These are phyloP conservation scores for Amazona guildingii DNA, from an alignment of 2,113 vertebrate genomes.

Conservation along the genomic window DNA sequence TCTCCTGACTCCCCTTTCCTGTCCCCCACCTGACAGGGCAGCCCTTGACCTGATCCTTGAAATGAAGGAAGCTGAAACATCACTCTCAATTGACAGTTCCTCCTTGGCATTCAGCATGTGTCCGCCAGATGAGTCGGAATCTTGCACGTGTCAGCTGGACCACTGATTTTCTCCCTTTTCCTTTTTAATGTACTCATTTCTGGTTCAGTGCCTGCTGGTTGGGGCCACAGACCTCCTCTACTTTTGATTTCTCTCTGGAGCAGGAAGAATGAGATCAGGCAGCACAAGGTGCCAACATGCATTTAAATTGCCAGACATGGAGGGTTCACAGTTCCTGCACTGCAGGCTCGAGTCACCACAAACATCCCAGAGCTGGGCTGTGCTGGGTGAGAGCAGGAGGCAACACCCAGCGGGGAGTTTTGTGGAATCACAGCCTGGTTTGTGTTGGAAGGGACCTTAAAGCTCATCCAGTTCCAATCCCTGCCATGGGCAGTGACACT, in stretches of 20 bases:
- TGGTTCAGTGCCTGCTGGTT: background rate
- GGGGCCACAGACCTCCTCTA: background rate
- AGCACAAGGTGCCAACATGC: background rate
- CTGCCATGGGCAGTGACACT: background rate
- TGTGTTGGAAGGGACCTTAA: background rate
- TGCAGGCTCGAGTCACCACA: rapidly evolving
- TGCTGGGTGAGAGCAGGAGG: background rate
- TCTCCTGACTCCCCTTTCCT: background rate
- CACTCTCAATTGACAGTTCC: rapidly evolving
- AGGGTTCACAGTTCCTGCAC: rapidly evolving
- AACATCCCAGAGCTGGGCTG: background rate
- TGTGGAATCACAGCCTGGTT: background rate
- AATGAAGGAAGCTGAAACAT: rapidly evolving
- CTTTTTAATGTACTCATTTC: background rate
- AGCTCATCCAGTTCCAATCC: background rate
- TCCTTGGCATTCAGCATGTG: background rate
- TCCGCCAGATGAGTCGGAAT: rapidly evolving
- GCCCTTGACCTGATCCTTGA: background rate
- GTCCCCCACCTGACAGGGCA: background rate
- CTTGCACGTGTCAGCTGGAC: background rate
- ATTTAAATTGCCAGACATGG: background rate
- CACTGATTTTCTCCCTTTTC: background rate
- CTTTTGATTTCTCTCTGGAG: background rate
- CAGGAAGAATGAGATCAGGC: background rate
- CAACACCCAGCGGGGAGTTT: background rate